phyloP scores from a whole-genome alignment of 2,797 vertebrate genomes.

The Setipinna tenuifilis region DNA sequence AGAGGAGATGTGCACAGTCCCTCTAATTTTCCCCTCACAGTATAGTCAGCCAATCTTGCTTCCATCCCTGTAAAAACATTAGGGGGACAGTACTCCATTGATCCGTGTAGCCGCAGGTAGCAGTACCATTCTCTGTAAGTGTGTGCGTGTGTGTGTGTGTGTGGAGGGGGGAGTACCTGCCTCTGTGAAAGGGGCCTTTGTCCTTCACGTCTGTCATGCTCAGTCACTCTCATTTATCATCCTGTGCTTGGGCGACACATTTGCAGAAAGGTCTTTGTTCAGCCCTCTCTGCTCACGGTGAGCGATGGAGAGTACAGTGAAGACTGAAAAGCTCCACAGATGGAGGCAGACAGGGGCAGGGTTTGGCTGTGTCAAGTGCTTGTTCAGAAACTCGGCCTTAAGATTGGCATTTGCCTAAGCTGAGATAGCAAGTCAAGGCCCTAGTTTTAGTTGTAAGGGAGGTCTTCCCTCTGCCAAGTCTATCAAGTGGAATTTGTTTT shows the following conservation, averaged over 20 bases:
- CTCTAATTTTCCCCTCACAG: constrained; percentile 56
- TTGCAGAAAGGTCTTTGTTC: constrained; percentile 56
- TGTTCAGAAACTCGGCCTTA: not conserved
- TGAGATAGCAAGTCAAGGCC: not conserved
- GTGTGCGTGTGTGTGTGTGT: not conserved
- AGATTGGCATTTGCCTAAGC: not conserved
- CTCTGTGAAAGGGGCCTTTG: constrained; percentile 64
- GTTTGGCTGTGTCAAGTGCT: not conserved
- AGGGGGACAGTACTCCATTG: constrained; percentile 63
- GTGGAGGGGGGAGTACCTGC: constrained; percentile 54
- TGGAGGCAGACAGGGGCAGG: constrained; percentile 1
- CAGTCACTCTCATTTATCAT: constrained; percentile 59
- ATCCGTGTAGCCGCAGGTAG: constrained; percentile 62
- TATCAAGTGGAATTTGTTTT: not conserved
- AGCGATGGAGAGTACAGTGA: not conserved
- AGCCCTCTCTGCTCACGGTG: constrained; percentile 49
- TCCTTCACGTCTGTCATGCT: constrained; percentile 46
- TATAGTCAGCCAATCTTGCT: constrained; percentile 47
- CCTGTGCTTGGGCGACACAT: constrained; percentile 54
- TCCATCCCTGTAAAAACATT: constrained; percentile 27
- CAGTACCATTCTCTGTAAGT: constrained; percentile 34
- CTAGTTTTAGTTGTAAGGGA: not conserved
- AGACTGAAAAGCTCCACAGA: constrained; percentile 10
- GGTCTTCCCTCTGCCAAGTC: not conserved
- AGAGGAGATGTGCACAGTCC: constrained; percentile 29